Evolutionary conservation across 1,140 invertebrate genomes (phyloP).

Genomic region (Drosophila nikananu): DNA sequence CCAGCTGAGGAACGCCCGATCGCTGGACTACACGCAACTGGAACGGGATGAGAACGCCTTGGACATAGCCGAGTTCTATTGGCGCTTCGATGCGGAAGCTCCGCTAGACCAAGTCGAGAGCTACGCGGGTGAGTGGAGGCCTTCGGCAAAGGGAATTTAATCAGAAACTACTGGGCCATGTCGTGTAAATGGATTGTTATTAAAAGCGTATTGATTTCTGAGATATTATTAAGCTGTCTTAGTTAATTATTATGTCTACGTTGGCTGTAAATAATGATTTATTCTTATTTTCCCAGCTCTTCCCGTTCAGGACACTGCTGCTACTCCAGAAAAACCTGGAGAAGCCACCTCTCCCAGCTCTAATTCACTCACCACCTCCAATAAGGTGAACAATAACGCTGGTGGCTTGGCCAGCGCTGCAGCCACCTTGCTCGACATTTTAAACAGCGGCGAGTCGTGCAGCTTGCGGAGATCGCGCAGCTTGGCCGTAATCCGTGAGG

Average conservation of each 20-base stretch:
- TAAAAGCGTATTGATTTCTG: neutral
- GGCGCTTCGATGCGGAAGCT: slow-evolving; percentile 79
- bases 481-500: slow-evolving; percentile 91
- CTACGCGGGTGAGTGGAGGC: slow-evolving; percentile 61
- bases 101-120: slow-evolving; percentile 64
- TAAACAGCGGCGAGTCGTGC: slow-evolving; percentile 86
- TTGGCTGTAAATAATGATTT: neutral
- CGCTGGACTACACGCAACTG: slow-evolving; percentile 77
- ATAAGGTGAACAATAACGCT: slow-evolving; percentile 4
- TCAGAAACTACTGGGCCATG: slow-evolving; percentile 30
- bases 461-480: slow-evolving; percentile 90
- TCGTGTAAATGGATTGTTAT: neutral
- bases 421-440: slow-evolving; percentile 65
- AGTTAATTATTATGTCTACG: neutral
- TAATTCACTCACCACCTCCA: slow-evolving; percentile 8
- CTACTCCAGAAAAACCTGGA: slow-evolving; percentile 4
- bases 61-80: slow-evolving; percentile 84
- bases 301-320: slow-evolving; percentile 45
- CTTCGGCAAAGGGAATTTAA: slow-evolving; percentile 8
- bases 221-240: slow-evolving; percentile 1
- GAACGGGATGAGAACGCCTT: slow-evolving; percentile 76
- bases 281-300: slow-evolving; percentile 17
- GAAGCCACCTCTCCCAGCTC: slow-evolving; percentile 30
- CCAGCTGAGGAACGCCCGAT: slow-evolving; percentile 79
- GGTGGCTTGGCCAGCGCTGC: slow-evolving; percentile 37